Conservation (phyloP, 2,797 vertebrate species). For the Gobio occitaniae region DNA sequence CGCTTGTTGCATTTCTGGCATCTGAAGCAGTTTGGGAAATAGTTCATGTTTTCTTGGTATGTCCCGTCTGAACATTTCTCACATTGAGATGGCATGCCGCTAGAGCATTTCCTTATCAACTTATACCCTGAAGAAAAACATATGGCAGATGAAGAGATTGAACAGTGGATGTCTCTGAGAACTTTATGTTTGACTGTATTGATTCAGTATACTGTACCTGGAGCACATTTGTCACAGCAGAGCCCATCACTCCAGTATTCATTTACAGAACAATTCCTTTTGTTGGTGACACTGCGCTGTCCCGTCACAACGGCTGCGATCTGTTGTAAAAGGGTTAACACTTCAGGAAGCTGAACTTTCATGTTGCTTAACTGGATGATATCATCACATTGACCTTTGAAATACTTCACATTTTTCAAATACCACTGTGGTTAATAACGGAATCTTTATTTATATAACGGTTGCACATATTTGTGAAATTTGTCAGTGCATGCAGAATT, state of each 20-base stretch:
- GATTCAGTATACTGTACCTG: background rate
- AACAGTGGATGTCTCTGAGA: background rate
- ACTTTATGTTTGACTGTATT: background rate
- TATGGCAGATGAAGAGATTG: background rate
- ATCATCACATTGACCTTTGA: background rate
- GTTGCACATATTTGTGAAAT: background rate
- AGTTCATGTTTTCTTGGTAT: conserved; percentile 13
- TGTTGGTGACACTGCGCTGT: background rate
- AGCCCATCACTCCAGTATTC: conserved; percentile 22
- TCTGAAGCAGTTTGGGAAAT: conserved; percentile 43
- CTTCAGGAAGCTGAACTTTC: background rate
- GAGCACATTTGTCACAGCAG: conserved; percentile 35
- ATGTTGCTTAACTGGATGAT: background rate
- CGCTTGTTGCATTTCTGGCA: conserved; percentile 14
- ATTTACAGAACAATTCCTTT: background rate
- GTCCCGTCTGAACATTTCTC: conserved; percentile 23
- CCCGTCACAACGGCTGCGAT: background rate
- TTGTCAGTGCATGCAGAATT: background rate
- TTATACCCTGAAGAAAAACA: conserved; percentile 4
- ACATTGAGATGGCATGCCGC: background rate
- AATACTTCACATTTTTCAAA: background rate
- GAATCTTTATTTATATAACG: background rate
- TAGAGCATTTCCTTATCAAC: conserved; percentile 12
- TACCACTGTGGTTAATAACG: background rate
- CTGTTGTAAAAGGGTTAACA: background rate